Evolutionary conservation across 2,113 vertebrate species (phyloP), one percentile per base, ranked within the genome.

Genomic region (Prolemur simus): DNA sequence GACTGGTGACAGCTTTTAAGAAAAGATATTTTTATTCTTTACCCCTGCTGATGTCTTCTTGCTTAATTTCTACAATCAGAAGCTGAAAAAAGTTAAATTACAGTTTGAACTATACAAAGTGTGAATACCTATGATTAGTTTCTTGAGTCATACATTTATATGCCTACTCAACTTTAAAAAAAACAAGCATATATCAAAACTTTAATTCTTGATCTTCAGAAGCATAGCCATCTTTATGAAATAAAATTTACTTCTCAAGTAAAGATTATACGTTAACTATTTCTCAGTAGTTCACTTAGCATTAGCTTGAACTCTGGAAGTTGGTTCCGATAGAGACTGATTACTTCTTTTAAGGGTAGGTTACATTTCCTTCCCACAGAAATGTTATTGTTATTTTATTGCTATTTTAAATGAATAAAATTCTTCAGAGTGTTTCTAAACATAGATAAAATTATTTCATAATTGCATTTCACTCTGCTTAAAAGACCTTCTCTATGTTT

Each of bases 391-490:
- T 49, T 77, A n/a, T 85, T 91, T 76, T 42, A 89, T 39, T 94
- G 64, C 18, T 80, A 63, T 76, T 89, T 87, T 54, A 82, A 86
- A 73, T 63, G 49, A 95, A 87, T 27, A 68, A 42, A 81, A 81
- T 91, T 96, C 37, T 73, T 54, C 58, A 45, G 34, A 52, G 15
- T n/a, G 25, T 87, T 92, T 93, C 94, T 95, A 85, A 96, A 90
- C 37, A 87, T 13, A 52, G 52, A 69, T 64, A 86, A 97, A 93
- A 47, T 60, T 39, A 45, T 83, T 90, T 84, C 39, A 27, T 34
- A 87, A 96, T 21, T 64, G 34, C 34, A 81, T 92, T 96, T 94
- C 80, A 76, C n/a, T 54, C 20, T 21, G n/a, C 60, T 85, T 45
- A 68, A 91, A 81, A 32, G 39, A 34, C 9, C 42, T 89, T 68